Evolutionary conservation across 1,140 invertebrate genomes (phyloP).

Genomic region (Calliopsis andreniformis): DNA sequence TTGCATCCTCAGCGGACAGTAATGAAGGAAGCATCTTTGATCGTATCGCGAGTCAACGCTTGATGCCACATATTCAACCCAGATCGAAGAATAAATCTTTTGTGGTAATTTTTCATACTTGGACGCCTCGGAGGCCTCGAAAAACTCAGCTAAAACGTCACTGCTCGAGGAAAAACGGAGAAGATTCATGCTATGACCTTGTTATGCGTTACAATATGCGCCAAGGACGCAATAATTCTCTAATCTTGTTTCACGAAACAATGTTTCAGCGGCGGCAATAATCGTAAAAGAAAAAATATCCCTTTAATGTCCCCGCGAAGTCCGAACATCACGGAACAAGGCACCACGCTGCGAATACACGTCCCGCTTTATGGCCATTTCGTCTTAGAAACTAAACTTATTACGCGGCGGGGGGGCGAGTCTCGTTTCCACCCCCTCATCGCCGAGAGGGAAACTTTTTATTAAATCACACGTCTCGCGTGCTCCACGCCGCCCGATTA

Average conservation of each 20-base stretch:
- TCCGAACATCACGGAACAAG: conserved; percentile 68
- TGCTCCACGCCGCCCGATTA: conserved; percentile 76
- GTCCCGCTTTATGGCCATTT: conserved; percentile 76
- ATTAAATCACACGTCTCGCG: conserved; percentile 79
- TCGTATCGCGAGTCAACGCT: neutral
- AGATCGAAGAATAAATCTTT: no score
- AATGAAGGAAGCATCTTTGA: neutral
- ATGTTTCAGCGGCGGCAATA: neutral
- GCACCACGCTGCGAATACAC: conserved; percentile 73
- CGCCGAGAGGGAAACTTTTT: conserved; percentile 72
- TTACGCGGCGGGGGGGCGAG: conserved; percentile 75
- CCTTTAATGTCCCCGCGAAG: conserved; percentile 44
- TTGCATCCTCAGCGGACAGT: neutral
- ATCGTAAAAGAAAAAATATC: conserved; percentile 31
- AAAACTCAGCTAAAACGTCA: no score
- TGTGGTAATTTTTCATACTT: no score
- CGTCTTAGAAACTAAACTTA: conserved; percentile 80
- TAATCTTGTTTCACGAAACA: neutral
- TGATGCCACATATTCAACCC: neutral
- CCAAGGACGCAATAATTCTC: neutral
- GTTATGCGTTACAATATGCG: neutral
- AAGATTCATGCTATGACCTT: neutral
- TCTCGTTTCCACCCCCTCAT: conserved; percentile 65
- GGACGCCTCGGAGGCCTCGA: no score
- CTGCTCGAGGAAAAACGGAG: neutral